Evolutionary conservation across 2,113 vertebrate genomes (phyloP).

Genomic region (Meles meles): DNA sequence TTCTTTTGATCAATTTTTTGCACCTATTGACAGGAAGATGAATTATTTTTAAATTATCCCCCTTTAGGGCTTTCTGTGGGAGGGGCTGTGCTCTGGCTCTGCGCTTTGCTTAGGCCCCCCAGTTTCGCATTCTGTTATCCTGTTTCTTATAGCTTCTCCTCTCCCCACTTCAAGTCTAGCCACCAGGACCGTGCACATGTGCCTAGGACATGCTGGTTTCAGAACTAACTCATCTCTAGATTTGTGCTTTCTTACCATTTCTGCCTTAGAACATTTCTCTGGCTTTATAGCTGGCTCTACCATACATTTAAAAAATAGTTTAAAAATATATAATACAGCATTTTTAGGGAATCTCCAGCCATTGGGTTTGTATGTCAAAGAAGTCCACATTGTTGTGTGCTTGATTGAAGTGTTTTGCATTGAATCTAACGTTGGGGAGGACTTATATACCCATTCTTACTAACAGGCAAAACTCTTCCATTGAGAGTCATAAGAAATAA

Average conservation of each 20-base stretch:
- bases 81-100: not conserved
- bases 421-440: not conserved
- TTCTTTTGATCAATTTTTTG: not conserved
- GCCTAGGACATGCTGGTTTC: not conserved
- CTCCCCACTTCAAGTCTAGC: not conserved
- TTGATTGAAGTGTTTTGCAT: not conserved
- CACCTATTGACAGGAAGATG: not conserved
- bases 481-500: not conserved
- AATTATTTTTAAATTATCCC: not conserved
- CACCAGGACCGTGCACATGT: not conserved
- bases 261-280: not conserved
- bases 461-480: not conserved
- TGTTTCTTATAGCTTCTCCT: not conserved
- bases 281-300: not conserved
- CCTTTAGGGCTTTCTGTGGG: not conserved
- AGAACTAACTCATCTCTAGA: not conserved
- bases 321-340: not conserved
- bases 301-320: not conserved
- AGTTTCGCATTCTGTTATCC: not conserved
- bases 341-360: not conserved
- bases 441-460: not conserved
- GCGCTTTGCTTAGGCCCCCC: not conserved
- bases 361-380: not conserved
- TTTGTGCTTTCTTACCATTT: not conserved
- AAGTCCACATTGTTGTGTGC: not conserved